Evolutionary conservation across 1,140 invertebrate species (phyloP).

Genomic region (Drosophila pectinifera): DNA sequence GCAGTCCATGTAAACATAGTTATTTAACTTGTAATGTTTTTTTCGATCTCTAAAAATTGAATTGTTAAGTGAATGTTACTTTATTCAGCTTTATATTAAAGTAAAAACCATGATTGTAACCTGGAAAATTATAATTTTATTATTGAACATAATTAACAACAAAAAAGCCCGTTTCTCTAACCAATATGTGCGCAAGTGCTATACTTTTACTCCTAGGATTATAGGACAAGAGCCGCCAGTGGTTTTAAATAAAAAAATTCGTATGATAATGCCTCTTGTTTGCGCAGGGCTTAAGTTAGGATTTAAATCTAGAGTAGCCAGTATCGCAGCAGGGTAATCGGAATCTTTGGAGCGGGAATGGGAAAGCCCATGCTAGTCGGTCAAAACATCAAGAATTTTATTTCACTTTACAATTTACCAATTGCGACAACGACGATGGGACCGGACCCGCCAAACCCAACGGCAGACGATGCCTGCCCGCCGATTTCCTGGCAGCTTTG

Average conservation of each 20-base stretch:
- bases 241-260: too few species aligned
- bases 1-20: too few species aligned
- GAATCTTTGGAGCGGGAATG: constrained; percentile 6
- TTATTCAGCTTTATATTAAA: too few species aligned
- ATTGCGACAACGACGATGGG: background rate
- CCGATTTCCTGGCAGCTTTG: constrained; percentile 42
- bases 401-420: constrained; percentile 68
- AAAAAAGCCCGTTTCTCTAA: background rate
- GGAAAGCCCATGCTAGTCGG: background rate
- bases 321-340: background rate
- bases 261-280: background rate
- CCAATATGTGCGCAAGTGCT: background rate
- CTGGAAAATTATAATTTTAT: constrained; percentile 1
- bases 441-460: constrained; percentile 10
- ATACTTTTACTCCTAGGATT: background rate
- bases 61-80: too few species aligned
- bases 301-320: background rate
- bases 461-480: constrained; percentile 15
- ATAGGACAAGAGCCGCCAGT: background rate
- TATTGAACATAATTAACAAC: constrained; percentile 13
- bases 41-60: too few species aligned
- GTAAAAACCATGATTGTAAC: too few species aligned
- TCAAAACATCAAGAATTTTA: constrained; percentile 55
- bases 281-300: background rate
- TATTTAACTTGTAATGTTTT: too few species aligned